Evolutionary conservation across 2,113 vertebrate species (phyloP).

Genomic region (Pyrgilauda ruficollis): DNA sequence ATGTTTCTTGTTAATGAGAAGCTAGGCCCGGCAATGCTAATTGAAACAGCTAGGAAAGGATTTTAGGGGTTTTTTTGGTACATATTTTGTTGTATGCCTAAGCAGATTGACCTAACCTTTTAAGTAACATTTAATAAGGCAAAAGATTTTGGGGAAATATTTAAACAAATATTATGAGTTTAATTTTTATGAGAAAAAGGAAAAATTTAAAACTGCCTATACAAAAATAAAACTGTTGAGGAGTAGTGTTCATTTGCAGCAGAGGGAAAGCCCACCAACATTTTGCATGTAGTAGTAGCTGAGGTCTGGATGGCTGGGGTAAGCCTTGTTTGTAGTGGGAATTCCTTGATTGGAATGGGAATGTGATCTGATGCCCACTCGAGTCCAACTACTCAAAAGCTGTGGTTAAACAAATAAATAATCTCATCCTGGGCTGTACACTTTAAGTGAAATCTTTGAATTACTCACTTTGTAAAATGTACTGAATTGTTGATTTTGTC

Average conservation of each 20-base stretch:
- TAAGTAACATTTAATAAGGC: background rate
- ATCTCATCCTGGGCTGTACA: background rate
- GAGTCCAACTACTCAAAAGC: background rate
- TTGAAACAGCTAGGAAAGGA: background rate
- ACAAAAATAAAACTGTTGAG: background rate
- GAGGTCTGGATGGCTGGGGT: background rate
- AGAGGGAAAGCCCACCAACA: background rate
- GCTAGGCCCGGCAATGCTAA: background rate
- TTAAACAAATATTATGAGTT: background rate
- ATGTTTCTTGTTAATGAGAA: constrained; percentile 36
- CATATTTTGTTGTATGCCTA: background rate
- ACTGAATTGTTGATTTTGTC: background rate
- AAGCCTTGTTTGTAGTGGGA: background rate
- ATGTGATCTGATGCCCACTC: background rate
- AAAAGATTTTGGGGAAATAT: background rate
- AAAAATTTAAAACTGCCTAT: background rate
- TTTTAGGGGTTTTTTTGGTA: background rate
- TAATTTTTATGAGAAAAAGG: background rate
- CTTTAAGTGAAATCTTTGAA: background rate
- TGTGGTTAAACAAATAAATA: background rate
- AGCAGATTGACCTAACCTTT: background rate
- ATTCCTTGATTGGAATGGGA: background rate
- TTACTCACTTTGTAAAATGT: background rate
- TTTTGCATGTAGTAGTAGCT: background rate
- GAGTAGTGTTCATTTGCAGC: background rate